These are phyloP conservation scores for Cosmia trapezina DNA, from an alignment of 2,888 invertebrate species.

Conservation along the genomic window DNA sequence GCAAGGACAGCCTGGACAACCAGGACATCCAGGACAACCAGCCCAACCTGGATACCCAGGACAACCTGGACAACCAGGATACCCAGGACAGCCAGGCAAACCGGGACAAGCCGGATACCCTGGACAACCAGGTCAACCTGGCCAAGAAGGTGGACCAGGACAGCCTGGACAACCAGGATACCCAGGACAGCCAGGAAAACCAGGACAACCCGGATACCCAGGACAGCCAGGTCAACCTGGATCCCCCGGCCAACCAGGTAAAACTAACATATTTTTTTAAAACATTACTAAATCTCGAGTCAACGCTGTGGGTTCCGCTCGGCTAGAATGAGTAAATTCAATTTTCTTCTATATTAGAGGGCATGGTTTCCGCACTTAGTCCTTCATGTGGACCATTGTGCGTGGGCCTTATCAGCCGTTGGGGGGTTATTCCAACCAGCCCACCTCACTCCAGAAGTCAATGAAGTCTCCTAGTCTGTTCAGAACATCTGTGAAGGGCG, in stretches of 20 bases:
- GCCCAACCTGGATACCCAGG: conserved; percentile 17
- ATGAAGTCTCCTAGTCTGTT: no score
- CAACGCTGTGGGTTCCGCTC: not conserved
- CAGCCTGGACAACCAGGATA: conserved; percentile 57
- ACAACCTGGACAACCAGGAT: not conserved
- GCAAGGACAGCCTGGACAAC: not conserved
- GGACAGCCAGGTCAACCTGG: not conserved
- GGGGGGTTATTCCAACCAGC: no score
- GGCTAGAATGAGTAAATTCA: not conserved
- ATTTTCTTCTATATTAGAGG: no score
- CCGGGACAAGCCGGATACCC: conserved; percentile 18
- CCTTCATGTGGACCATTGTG: no score
- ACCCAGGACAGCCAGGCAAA: conserved; percentile 18
- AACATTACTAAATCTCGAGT: not conserved
- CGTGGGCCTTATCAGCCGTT: no score
- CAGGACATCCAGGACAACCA: conserved; percentile 33
- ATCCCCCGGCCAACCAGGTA: conserved; percentile 9
- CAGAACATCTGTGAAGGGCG: no score
- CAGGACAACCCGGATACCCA: not conserved
- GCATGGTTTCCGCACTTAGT: no score
- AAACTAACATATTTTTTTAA: not conserved
- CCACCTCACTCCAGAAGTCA: no score
- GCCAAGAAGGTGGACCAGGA: conserved; percentile 66
- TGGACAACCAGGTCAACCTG: conserved; percentile 65
- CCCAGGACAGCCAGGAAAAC: not conserved